Percentiles rank a stretch among this genome's conserved stretches.
Evolutionary conservation across 2,888 invertebrate genomes (phyloP).

Genomic region (Drosophila nr. medialis): DNA sequence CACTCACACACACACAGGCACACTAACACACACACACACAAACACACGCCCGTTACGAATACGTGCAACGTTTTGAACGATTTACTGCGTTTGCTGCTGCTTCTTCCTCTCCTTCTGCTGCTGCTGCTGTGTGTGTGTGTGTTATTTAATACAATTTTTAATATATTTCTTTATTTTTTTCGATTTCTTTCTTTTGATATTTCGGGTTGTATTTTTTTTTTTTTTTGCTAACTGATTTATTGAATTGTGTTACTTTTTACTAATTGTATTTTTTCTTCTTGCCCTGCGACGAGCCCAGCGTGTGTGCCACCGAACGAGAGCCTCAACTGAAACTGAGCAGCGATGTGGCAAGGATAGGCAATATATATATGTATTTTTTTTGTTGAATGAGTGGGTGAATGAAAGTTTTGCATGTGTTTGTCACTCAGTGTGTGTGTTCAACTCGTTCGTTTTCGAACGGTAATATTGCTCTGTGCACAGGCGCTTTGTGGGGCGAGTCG

Average conservation of each 20-base stretch:
- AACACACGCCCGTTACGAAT: constrained; percentile 60
- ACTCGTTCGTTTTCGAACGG: constrained; percentile 59
- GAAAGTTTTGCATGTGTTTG: constrained; percentile 40
- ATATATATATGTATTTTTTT: constrained; percentile 68
- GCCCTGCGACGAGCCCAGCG: constrained; percentile 71
- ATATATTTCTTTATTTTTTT: constrained; percentile 13
- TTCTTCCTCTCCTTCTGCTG: constrained; percentile 18
- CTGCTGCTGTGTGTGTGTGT: constrained; percentile 28
- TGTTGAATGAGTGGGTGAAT: constrained; percentile 76
- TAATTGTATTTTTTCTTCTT: constrained; percentile 42
- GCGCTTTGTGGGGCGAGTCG: constrained; percentile 57
- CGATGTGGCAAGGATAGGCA: constrained; percentile 46
- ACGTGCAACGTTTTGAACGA: constrained; percentile 54
- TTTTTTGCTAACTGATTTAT: constrained; percentile 32
- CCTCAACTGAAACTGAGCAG: constrained; percentile 66
- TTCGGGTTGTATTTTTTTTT: constrained; percentile 19
- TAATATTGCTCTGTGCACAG: constrained; percentile 50
- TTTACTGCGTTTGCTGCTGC: constrained; percentile 32
- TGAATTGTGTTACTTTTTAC: constrained; percentile 35
- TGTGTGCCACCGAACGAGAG: constrained; percentile 78
- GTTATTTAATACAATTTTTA: constrained; percentile 1
- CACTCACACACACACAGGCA: constrained; percentile 55
- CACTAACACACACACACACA: constrained; percentile 34
- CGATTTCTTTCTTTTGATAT: constrained; percentile 23
- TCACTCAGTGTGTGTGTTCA: constrained; percentile 22